A percentile compares a stretch with the other conserved stretches of the same genome.
These are phyloP conservation scores for Diabrotica balteata DNA, from an alignment of 2,888 invertebrate species.

Conservation along the genomic window DNA sequence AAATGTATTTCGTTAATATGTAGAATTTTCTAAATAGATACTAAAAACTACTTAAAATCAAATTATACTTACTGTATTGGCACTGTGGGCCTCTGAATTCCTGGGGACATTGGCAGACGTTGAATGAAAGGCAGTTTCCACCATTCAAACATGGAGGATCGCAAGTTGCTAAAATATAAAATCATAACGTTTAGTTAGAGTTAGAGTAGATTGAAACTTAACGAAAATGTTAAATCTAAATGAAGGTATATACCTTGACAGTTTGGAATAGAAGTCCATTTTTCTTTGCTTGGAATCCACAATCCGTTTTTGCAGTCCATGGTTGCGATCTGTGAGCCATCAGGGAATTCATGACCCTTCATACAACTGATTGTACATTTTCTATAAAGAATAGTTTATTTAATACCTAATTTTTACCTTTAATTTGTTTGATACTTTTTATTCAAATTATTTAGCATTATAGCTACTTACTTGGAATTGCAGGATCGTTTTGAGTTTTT, in stretches of 20 bases:
- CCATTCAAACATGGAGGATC: slow-evolving; percentile 79
- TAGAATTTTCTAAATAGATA: too few species aligned
- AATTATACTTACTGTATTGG: slow-evolving; percentile 67
- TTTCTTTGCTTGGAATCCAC: slow-evolving; percentile 73
- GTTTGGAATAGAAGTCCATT: slow-evolving; percentile 71
- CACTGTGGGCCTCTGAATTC: slow-evolving; percentile 76
- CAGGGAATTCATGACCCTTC: slow-evolving; percentile 74
- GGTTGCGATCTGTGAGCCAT: slow-evolving; percentile 73
- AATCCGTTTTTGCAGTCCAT: slow-evolving; percentile 73
- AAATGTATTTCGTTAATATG: too few species aligned
- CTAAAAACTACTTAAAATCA: too few species aligned
- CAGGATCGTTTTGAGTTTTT: slow-evolving; percentile 71
- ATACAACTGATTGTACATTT: slow-evolving; percentile 72
- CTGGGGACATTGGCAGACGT: slow-evolving; percentile 80
- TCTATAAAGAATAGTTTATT: slow-evolving; percentile 57
- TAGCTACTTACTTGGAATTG: slow-evolving; percentile 65
- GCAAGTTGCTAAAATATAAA: slow-evolving; percentile 65
- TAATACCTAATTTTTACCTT: too few species aligned
- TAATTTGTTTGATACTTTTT: too few species aligned
- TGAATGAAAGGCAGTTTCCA: slow-evolving; percentile 79
- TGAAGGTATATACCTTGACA: slow-evolving; percentile 65
- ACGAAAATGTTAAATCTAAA: not conserved
- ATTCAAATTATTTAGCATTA: too few species aligned
- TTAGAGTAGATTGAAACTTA: not conserved
- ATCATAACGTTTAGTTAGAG: not conserved